Conservation (phyloP, 2,797 vertebrate species). For the Gorsachius magnificus region DNA sequence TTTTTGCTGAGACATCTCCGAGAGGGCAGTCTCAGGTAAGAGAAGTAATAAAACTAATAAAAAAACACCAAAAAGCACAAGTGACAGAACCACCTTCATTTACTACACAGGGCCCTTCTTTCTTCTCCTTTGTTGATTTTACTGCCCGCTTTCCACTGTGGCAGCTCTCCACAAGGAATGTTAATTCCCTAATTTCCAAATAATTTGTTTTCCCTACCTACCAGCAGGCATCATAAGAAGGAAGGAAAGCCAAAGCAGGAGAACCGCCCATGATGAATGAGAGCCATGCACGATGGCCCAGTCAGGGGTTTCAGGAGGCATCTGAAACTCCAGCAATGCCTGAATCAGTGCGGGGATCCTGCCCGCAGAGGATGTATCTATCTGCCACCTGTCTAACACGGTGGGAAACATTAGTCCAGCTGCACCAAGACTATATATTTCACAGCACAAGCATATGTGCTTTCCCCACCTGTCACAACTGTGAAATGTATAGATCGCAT, state of each 20-base stretch:
- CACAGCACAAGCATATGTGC: neutral
- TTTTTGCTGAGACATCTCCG: conserved; percentile 22
- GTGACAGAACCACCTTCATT: neutral
- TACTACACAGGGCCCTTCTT: neutral
- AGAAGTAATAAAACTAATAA: neutral
- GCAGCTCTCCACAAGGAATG: neutral
- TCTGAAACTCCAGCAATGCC: neutral
- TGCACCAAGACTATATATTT: neutral
- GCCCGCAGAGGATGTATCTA: neutral
- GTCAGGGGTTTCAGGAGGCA: neutral
- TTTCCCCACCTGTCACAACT: conserved; percentile 45
- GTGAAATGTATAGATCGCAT: conserved; percentile 7
- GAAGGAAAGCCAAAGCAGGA: fast-evolving
- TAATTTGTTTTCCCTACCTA: neutral
- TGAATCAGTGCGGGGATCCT: neutral
- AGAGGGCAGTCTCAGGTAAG: neutral
- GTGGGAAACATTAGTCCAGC: neutral
- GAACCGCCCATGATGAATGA: neutral
- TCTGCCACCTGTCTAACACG: neutral
- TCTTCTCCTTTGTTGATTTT: neutral
- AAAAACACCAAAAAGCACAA: neutral
- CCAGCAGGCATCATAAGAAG: neutral
- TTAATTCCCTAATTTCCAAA: neutral
- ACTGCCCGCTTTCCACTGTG: neutral
- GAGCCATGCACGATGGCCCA: fast-evolving